Percentiles rank a stretch among this genome's conserved stretches.
Conservation (phyloP, 2,797 vertebrate species). For the Pseudotriccus pelzelni region DNA sequence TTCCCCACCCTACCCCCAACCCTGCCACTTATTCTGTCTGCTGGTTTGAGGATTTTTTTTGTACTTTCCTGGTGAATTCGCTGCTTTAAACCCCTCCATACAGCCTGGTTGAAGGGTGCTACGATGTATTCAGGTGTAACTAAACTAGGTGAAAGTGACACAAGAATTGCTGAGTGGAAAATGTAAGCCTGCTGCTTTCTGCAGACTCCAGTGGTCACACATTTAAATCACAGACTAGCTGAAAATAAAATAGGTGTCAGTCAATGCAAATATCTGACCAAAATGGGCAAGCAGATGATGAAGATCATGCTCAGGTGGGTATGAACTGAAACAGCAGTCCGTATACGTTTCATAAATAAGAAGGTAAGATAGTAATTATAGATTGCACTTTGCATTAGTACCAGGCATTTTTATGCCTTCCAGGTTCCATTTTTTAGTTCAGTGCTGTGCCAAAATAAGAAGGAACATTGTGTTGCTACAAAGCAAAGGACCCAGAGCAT, state of each 20-base stretch:
- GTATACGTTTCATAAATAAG: not conserved
- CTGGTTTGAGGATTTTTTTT: not conserved
- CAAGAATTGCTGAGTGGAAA: not conserved
- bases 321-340: not conserved
- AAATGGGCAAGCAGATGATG: not conserved
- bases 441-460: not conserved
- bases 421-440: not conserved
- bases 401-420: not conserved
- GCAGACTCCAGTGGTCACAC: not conserved
- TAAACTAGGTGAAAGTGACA: conserved; percentile 17
- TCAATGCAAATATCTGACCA: not conserved
- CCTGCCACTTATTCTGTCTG: not conserved
- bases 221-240: not conserved
- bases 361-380: not conserved
- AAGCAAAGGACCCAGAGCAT: not conserved
- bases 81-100: not conserved
- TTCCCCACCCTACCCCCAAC: not conserved
- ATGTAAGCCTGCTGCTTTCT: not conserved
- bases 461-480: not conserved
- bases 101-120: not conserved
- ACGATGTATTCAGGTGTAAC: not conserved
- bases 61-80: rapidly evolving
- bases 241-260: not conserved
- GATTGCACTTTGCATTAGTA: not conserved
- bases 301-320: not conserved